phyloP scores from a whole-genome alignment of 2,888 invertebrate species.

The Diogma glabrata region DNA sequence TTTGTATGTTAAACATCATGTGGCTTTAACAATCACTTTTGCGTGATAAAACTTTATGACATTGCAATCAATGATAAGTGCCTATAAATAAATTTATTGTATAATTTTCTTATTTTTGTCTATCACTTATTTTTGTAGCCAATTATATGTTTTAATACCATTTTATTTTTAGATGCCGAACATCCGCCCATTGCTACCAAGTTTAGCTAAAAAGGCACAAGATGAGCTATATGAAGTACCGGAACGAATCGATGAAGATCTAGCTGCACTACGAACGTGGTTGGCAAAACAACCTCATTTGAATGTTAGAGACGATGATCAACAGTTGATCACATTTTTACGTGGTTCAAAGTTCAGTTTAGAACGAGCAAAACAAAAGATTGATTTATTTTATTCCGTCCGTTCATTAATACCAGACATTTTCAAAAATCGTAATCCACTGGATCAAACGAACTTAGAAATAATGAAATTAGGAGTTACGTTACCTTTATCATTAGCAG shows the following conservation, averaged over 20 bases:
- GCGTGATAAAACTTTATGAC: no score
- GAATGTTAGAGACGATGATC: conserved; percentile 37
- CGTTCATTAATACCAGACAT: conserved; percentile 44
- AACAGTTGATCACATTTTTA: conserved; percentile 40
- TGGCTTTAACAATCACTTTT: no score
- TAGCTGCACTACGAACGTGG: conserved; percentile 39
- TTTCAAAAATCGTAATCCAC: conserved; percentile 31
- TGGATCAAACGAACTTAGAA: conserved; percentile 16
- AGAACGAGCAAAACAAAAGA: conserved; percentile 41
- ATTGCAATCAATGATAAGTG: no score
- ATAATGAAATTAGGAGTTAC: conserved; percentile 18
- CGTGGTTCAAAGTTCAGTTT: conserved; percentile 42
- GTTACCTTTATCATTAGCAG: conserved; percentile 22
- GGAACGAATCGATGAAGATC: conserved; percentile 29
- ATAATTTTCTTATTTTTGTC: no score
- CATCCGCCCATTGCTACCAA: conserved; percentile 26
- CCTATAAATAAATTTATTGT: no score
- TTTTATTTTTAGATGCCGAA: conserved; percentile 14
- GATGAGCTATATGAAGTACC: conserved; percentile 39
- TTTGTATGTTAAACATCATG: no score
- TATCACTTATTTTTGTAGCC: no score
- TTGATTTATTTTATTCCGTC: conserved; percentile 45
- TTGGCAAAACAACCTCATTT: conserved; percentile 40
- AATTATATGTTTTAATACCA: no score
- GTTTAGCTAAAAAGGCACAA: conserved; percentile 33